phyloP scores from a whole-genome alignment of 2,113 vertebrate genomes.

The Manacus vitellinus region DNA sequence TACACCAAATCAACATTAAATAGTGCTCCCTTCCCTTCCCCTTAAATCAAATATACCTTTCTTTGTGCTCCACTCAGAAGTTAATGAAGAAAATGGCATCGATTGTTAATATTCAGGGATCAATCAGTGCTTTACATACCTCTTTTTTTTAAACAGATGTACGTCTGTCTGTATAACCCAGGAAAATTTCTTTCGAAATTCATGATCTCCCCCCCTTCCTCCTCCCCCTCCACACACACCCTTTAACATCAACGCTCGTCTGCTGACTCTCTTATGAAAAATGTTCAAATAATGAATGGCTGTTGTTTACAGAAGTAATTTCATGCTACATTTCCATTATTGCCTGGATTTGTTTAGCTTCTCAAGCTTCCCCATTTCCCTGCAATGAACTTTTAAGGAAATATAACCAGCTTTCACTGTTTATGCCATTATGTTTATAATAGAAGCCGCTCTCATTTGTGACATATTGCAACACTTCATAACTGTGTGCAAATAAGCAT shows the following conservation, averaged over 20 bases:
- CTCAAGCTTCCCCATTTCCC: constrained; percentile 85
- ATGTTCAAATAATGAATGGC: constrained; percentile 92
- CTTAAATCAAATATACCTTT: constrained; percentile 82
- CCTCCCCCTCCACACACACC: constrained; percentile 65
- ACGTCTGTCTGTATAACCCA: constrained; percentile 77
- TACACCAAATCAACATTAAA: constrained; percentile 91
- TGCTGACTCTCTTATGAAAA: constrained; percentile 86
- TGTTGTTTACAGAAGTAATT: constrained; percentile 99
- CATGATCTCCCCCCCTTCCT: constrained; percentile 21
- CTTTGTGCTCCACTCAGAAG: constrained; percentile 79
- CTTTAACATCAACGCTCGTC: constrained; percentile 63
- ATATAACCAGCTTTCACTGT: constrained; percentile 79
- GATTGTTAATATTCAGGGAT: constrained; percentile 93
- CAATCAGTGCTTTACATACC: constrained; percentile 85
- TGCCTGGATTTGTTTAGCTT: constrained; percentile 95
- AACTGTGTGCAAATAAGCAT: constrained; percentile 83
- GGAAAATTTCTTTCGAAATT: constrained; percentile 70
- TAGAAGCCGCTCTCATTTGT: constrained; percentile 76
- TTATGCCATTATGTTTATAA: constrained; percentile 76
- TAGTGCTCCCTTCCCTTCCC: constrained; percentile 82
- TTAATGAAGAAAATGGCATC: constrained; percentile 91
- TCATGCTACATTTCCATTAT: constrained; percentile 99
- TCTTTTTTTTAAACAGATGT: constrained; percentile 76
- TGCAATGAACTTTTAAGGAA: constrained; percentile 86
- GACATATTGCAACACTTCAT: constrained; percentile 80